Evolutionary conservation across 2,113 vertebrate species (phyloP), one percentile per base, ranked within the genome.

Genomic region (Alethe diademata): DNA sequence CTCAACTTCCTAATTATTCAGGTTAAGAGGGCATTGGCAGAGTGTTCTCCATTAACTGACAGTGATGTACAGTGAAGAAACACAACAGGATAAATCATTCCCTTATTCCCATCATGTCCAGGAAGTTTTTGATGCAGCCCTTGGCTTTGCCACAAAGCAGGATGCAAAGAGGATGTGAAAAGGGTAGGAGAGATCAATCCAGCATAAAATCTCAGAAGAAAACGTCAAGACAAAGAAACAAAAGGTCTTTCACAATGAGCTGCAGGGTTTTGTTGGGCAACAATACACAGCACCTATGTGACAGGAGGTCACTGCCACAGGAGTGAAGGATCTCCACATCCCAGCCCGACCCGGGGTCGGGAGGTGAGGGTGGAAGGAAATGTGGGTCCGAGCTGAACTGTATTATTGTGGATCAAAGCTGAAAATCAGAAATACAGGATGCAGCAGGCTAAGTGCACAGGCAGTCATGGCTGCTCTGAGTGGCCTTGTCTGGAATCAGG

Each of bases 61-160:
- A 78, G 84, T 78, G 60, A 92, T 72, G 90, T 92, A 86, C 92
- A 94, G 91, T 94, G 90, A 75, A 80, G 94, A 69, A 66, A 83
- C 78, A 73, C 71, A 79, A 74, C 69, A 42, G 78, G 48, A 72
- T 92, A 88, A 95, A 93, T 90, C 35, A 64, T 78, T 92, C 92
- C 42, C 91, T 92, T 95, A 69, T 92, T 87, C 80, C 65, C 57
- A 35, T 57, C 58, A 48, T 78, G 80, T 89, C 80, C 85, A 94
- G 95, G 95, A 97, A 92, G 95, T 92, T 91, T 96, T 97, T 96
- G 96, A 91, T 88, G 75, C 67, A 50, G 69, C 57, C 85, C 25
- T 91, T 86, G 86, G 75, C 92, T 54, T 45, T 67, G 36, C 84
- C 74, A 73, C 82, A 56, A 28, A 45, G 23, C 97, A 86, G 69